Percentiles rank a stretch among this genome's conserved stretches.
phyloP scores from a whole-genome alignment of 2,888 invertebrate species.

The Drosophila yooni region DNA sequence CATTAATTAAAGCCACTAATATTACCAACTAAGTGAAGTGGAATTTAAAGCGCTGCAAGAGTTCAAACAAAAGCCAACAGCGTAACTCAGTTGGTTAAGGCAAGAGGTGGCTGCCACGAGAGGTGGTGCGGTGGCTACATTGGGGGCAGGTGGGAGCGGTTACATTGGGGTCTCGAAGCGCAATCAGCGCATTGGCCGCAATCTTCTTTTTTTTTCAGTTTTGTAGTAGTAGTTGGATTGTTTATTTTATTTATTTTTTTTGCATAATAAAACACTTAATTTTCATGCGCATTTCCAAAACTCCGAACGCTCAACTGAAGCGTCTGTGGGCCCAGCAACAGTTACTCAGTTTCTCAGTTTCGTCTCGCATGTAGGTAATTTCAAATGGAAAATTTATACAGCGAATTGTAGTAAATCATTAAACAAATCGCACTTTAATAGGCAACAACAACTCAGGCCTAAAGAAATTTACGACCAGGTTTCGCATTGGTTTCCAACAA shows the following conservation, averaged over 20 bases:
- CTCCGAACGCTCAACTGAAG: slow-evolving; percentile 63
- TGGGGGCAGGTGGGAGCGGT: slow-evolving; percentile 17
- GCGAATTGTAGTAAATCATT: slow-evolving; percentile 80
- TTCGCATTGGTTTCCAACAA: slow-evolving; percentile 19
- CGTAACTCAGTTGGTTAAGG: slow-evolving; percentile 49
- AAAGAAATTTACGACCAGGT: slow-evolving; percentile 67
- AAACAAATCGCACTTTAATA: slow-evolving; percentile 84
- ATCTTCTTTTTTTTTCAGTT: slow-evolving; percentile 11
- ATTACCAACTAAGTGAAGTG: slow-evolving; percentile 58
- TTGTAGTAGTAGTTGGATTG: slow-evolving; percentile 50
- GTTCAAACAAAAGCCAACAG: slow-evolving; percentile 69
- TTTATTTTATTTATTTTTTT: slow-evolving; percentile 57
- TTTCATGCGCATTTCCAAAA: slow-evolving; percentile 78
- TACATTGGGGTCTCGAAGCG: slow-evolving; percentile 48
- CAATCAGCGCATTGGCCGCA: slow-evolving; percentile 53
- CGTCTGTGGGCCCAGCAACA: slow-evolving; percentile 32
- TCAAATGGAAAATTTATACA: slow-evolving; percentile 81
- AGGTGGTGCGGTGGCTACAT: background rate
- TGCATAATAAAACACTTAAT: slow-evolving; percentile 84
- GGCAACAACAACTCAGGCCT: slow-evolving; percentile 63
- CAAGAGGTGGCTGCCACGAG: slow-evolving; percentile 1
- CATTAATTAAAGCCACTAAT: slow-evolving; percentile 76
- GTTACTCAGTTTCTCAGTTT: slow-evolving; percentile 37
- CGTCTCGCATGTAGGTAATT: slow-evolving; percentile 75
- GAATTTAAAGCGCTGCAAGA: slow-evolving; percentile 59